Evolutionary conservation across 2,113 vertebrate genomes (phyloP).

Genomic region (Pungitius pungitius): DNA sequence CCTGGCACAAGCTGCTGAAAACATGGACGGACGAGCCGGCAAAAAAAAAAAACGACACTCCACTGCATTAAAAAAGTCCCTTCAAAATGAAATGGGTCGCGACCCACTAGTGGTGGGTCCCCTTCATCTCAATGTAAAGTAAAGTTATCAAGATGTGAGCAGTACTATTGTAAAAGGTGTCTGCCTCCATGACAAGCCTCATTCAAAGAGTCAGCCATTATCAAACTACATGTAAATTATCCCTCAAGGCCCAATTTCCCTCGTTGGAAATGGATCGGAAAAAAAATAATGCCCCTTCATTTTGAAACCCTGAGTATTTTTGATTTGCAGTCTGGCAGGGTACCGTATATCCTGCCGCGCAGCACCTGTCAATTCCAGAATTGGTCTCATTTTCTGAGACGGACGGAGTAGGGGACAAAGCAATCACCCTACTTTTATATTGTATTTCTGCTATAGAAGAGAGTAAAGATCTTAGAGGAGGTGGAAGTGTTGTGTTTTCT

Average conservation of each 20-base stretch:
- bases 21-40: too few species aligned
- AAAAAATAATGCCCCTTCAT: neutral
- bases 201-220: neutral
- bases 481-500: neutral
- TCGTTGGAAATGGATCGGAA: neutral
- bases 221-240: neutral
- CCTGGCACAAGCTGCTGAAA: too few species aligned
- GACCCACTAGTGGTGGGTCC: too few species aligned
- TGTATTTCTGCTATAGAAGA: neutral
- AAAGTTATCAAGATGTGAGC: too few species aligned
- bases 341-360: neutral
- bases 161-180: neutral
- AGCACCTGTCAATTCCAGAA: conserved; percentile 2
- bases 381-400: neutral
- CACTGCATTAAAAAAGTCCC: too few species aligned
- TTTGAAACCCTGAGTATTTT: neutral
- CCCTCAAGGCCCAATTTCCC: neutral
- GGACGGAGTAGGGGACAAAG: neutral
- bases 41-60: too few species aligned
- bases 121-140: too few species aligned
- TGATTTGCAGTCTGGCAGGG: neutral
- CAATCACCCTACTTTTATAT: neutral
- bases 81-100: too few species aligned
- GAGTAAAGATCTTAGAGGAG: neutral
- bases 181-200: neutral